Percentiles rank a stretch among this genome's conserved stretches.
phyloP scores from a whole-genome alignment of 1,140 invertebrate genomes.

The Drosophila aff. region DNA sequence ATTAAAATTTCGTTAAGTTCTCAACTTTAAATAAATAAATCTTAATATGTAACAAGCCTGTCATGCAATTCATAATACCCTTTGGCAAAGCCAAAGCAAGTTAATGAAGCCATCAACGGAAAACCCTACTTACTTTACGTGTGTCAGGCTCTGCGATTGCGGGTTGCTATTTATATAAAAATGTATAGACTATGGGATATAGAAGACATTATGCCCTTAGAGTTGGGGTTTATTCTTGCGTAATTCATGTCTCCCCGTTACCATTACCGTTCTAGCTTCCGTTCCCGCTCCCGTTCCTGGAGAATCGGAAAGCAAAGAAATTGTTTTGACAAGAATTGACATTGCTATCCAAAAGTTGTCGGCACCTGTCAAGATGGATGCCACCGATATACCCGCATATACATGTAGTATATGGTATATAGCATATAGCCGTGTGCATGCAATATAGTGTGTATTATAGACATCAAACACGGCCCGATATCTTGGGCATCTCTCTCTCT shows the following conservation, averaged over 20 bases:
- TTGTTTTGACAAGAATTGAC: constrained; percentile 58
- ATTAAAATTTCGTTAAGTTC: background rate
- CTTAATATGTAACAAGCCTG: background rate
- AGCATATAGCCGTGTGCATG: constrained; percentile 19
- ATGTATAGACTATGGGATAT: background rate
- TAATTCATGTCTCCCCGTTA: constrained; percentile 7
- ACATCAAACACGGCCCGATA: constrained; percentile 40
- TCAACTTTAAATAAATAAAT: background rate
- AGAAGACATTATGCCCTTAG: background rate
- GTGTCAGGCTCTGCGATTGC: constrained; percentile 25
- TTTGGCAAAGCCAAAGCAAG: constrained; percentile 28
- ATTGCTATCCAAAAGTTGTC: constrained; percentile 52
- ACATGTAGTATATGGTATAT: constrained; percentile 1
- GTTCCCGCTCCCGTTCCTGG: no score
- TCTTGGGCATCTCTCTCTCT: constrained; percentile 40
- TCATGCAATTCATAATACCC: background rate
- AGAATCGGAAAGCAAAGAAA: constrained; percentile 25
- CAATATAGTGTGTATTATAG: constrained; percentile 38
- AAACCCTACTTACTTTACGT: constrained; percentile 57
- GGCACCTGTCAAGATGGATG: constrained; percentile 63
- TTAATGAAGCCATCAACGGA: constrained; percentile 71
- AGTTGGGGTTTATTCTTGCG: constrained; percentile 8
- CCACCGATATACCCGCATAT: constrained; percentile 27
- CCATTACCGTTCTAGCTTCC: no score
- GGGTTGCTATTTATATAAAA: constrained; percentile 28